These are phyloP conservation scores for Etheostoma nigrum DNA, from an alignment of 2,797 vertebrate species.

Conservation along the genomic window DNA sequence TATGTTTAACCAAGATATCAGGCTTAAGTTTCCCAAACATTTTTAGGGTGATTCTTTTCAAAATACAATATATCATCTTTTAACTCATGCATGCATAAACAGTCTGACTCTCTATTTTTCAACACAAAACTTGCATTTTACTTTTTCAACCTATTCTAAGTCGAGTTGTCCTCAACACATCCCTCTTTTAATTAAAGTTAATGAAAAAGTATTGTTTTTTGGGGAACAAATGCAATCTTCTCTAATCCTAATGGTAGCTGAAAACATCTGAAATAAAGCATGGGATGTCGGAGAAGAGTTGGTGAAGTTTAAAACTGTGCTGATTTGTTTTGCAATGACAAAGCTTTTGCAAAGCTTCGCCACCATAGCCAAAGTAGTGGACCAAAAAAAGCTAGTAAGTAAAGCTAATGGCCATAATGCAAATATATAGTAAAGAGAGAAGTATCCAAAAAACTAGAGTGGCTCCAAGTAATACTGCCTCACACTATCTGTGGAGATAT, in stretches of 20 bases:
- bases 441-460: constrained; percentile 1
- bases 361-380: neutral
- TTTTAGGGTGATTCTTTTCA: neutral
- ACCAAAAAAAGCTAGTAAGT: neutral
- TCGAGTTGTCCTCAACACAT: constrained; percentile 4
- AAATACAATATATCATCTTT: neutral
- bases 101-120: neutral
- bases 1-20: neutral
- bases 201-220: neutral
- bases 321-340: constrained; percentile 1
- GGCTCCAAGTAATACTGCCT: neutral
- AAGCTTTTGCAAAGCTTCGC: neutral
- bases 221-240: neutral
- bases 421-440: neutral
- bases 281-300: neutral
- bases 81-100: neutral
- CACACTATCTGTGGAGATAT: constrained; percentile 16
- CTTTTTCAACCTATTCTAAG: neutral
- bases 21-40: neutral
- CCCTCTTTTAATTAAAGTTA: neutral
- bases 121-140: neutral
- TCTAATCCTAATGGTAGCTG: neutral
- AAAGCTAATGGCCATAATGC: neutral
- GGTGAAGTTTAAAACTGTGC: neutral
- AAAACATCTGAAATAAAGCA: neutral